These are phyloP conservation scores for Coleophora flavipennella DNA, from an alignment of 2,888 invertebrate species.

Conservation along the genomic window DNA sequence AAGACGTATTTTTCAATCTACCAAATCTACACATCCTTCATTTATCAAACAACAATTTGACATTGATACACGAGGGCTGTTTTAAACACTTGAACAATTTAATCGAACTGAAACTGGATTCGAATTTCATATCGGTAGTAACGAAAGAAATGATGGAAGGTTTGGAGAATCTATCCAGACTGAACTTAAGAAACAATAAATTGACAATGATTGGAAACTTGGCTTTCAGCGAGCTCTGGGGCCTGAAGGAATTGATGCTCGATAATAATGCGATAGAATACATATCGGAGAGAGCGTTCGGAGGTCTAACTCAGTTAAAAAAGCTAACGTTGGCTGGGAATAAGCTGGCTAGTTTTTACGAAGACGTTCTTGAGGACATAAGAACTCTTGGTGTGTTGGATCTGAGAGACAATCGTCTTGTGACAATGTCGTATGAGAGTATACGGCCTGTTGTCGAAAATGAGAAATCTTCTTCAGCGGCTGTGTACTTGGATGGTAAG, in stretches of 20 bases:
- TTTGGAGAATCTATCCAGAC: constrained; percentile 77
- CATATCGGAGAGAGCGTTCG: constrained; percentile 83
- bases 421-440: constrained; percentile 82
- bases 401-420: constrained; percentile 82
- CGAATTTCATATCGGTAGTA: constrained; percentile 81
- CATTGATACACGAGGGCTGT: constrained; percentile 87
- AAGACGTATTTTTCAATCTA: constrained; percentile 81
- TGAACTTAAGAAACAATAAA: constrained; percentile 82
- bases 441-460: constrained; percentile 82
- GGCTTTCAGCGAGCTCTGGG: constrained; percentile 84
- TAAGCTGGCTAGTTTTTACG: constrained; percentile 78
- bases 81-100: constrained; percentile 82
- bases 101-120: constrained; percentile 83
- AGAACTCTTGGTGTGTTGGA: constrained; percentile 80
- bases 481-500: constrained; percentile 85
- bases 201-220: constrained; percentile 84
- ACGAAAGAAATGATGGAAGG: constrained; percentile 85
- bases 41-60: constrained; percentile 89
- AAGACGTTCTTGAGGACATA: constrained; percentile 80
- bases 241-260: constrained; percentile 77
- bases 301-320: constrained; percentile 79
- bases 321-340: constrained; percentile 82
- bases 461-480: constrained; percentile 79
- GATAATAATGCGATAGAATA: constrained; percentile 79
- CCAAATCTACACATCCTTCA: constrained; percentile 81